Conservation (phyloP, 2,797 vertebrate species). For the Sebastes vulpes region DNA sequence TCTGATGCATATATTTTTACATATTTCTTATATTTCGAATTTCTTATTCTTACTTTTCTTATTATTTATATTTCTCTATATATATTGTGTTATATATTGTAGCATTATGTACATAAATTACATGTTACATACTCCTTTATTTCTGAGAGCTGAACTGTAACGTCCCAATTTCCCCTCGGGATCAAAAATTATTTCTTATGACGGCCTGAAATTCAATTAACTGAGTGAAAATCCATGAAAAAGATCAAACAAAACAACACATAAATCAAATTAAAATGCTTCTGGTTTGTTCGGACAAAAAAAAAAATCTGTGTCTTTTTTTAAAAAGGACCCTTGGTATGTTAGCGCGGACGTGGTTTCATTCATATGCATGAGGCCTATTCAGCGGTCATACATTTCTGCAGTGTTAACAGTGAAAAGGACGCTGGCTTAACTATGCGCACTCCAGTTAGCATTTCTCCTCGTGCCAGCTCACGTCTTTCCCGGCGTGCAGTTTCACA, state of each 20-base stretch:
- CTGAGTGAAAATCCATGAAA: background rate
- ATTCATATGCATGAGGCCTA: slow-evolving; percentile 51
- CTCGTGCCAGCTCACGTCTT: slow-evolving; percentile 51
- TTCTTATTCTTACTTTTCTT: no score
- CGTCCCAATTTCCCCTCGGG: rapidly evolving
- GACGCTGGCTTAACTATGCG: slow-evolving; percentile 35
- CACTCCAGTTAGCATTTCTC: slow-evolving; percentile 28
- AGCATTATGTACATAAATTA: no score
- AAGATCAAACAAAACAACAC: background rate
- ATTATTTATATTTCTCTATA: no score
- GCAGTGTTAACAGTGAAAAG: slow-evolving; percentile 37
- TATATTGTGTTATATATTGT: no score
- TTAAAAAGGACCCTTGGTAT: background rate
- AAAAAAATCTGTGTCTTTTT: background rate
- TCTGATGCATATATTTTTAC: rapidly evolving
- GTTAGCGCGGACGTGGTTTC: background rate
- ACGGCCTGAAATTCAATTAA: slow-evolving; percentile 34
- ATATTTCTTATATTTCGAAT: no score
- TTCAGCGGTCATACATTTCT: slow-evolving; percentile 36
- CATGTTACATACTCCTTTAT: no score
- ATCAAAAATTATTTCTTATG: slow-evolving; percentile 15
- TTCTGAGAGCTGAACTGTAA: no score
- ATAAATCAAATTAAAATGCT: slow-evolving; percentile 14
- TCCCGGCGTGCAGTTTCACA: slow-evolving; percentile 51
- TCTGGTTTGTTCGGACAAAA: slow-evolving; percentile 8